Evolutionary conservation across 2,888 invertebrate species (phyloP).

Genomic region (Tetramorium bicarinatum): DNA sequence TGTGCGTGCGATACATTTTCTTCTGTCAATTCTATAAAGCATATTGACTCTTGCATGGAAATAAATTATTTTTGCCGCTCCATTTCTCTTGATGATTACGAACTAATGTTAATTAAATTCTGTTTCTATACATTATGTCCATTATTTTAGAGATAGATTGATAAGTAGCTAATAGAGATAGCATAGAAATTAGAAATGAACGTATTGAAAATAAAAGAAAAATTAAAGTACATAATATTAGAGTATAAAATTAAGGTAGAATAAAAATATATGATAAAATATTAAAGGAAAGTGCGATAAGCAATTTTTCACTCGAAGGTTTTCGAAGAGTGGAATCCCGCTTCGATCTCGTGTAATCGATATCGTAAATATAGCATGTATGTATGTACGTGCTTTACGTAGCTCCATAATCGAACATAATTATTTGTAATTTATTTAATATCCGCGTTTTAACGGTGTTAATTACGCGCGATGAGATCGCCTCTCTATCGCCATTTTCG

Average conservation of each 20-base stretch:
- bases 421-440: constrained; percentile 82
- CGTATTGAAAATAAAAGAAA: background rate
- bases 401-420: constrained; percentile 74
- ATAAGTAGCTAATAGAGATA: background rate
- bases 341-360: constrained; percentile 50
- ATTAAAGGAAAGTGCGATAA: background rate
- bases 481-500: constrained; percentile 35
- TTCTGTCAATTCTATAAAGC: background rate
- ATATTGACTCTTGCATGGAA: background rate
- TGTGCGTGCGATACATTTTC: background rate
- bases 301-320: constrained; percentile 35
- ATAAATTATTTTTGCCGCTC: background rate
- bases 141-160: background rate
- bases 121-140: background rate
- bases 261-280: background rate
- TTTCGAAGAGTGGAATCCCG: constrained; percentile 8
- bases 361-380: constrained; percentile 51
- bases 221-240: background rate
- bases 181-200: background rate
- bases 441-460: constrained; percentile 79
- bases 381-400: constrained; percentile 59
- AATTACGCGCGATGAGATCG: constrained; percentile 69
- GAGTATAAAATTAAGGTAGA: background rate
- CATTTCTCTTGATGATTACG: background rate
- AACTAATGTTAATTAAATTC: background rate